Evolutionary conservation across 2,797 vertebrate genomes (phyloP), one percentile per base, ranked within the genome.

Genomic region (Perodicticus potto): DNA sequence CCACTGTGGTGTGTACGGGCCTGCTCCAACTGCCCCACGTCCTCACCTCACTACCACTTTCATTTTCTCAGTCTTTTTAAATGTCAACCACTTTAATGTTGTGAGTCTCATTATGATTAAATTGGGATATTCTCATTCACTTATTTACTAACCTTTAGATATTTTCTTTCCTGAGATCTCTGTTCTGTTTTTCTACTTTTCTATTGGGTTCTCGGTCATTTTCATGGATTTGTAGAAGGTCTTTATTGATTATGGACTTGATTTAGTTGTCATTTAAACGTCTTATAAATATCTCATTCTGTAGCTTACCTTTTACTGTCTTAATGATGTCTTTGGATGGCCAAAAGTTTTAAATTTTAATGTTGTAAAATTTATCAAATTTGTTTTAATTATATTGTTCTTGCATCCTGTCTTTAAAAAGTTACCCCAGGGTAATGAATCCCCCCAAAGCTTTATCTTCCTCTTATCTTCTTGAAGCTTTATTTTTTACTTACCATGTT

Each of bases 341-440:
- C 40, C 22, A 94, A 23, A 89, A 55, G 16, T 53, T 91, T 93
- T 73, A 77, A 53, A 61, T 86, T 90, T 89, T 82, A 92, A 40
- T 63, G 11, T 78, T 34, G 14, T 27, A 59, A 9, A 67, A 4
- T 72, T 29, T 61, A 43, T 72, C 32, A 45, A 0, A 37, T 86
- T 78, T 85, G 57, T 85, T 29, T n/a, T 37, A 8, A 10, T 43
- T 40, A 17, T 69, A 55, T 12, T 53, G 57, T 10, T 73, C 80
- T 74, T 37, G 19, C 65, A n/a, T 90, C 37, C 23, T 78, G n/a
- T 85, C 95, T 87, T 49, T 45, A 85, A 76, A 81, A 57, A 92
- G 34, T 53, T 34, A 29, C 34, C 34, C 23, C 12, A 11, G n/a
- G 7, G 17, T 90, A 59, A 81, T 86, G 69, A 92, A 49, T 53